phyloP scores from a whole-genome alignment of 2,113 vertebrate species.

The Solea senegalensis region DNA sequence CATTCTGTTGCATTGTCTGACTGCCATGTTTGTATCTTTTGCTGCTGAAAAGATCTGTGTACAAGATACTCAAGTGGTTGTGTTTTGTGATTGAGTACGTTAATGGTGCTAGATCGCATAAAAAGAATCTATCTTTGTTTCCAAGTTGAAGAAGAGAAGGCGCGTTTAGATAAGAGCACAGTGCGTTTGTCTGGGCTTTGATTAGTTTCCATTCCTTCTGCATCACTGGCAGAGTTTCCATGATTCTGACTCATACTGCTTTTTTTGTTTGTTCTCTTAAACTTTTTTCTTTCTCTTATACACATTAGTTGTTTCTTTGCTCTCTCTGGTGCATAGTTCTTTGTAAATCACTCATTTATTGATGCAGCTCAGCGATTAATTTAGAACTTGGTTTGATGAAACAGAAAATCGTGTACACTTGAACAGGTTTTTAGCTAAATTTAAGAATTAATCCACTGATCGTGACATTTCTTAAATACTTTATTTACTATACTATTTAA shows the following conservation, averaged over 20 bases:
- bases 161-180: not conserved
- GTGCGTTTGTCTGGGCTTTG: not conserved
- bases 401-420: not conserved
- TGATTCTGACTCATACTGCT: conserved; percentile 25
- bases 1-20: too few relatives aligned
- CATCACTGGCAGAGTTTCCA: conserved; percentile 6
- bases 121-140: too few relatives aligned
- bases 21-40: too few relatives aligned
- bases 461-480: not conserved
- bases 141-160: too few relatives aligned
- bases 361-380: not conserved
- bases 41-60: too few relatives aligned
- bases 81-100: too few relatives aligned
- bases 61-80: too few relatives aligned
- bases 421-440: not conserved
- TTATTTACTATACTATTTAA: too few relatives aligned
- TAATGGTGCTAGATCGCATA: too few relatives aligned
- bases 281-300: not conserved
- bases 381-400: conserved; percentile 8
- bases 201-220: conserved; percentile 34
- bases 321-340: conserved; percentile 4
- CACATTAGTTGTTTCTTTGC: conserved; percentile 8
- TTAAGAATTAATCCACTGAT: not conserved
- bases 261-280: conserved; percentile 25
- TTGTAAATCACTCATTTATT: conserved; percentile 6